These are phyloP conservation scores for Cydia amplana DNA, from an alignment of 1,140 invertebrate genomes.

Conservation along the genomic window DNA sequence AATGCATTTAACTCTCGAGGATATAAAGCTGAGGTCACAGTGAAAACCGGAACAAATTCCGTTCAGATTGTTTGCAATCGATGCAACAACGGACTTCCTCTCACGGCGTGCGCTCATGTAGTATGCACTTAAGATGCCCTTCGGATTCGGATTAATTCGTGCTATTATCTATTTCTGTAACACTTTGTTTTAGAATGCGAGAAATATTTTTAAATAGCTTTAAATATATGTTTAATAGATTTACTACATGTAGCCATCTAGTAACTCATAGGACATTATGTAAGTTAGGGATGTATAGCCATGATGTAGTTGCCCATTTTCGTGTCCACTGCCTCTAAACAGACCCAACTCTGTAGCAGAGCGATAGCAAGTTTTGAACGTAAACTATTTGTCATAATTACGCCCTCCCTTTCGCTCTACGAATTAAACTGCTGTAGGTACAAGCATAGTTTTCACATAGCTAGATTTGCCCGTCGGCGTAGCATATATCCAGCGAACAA, in stretches of 20 bases:
- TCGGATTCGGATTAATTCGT: conserved; percentile 7
- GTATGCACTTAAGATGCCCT: conserved; percentile 11
- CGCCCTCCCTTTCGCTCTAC: neutral
- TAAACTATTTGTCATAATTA: neutral
- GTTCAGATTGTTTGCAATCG: conserved; percentile 8
- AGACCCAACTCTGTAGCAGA: no score
- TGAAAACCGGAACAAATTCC: conserved; percentile 18
- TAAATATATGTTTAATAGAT: no score
- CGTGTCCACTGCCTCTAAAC: no score
- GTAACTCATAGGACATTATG: no score
- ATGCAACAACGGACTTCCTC: conserved; percentile 12
- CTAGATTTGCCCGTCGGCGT: neutral
- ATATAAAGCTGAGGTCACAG: neutral
- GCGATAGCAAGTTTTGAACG: neutral
- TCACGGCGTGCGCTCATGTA: neutral
- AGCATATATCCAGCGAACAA: no score
- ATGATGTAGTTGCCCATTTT: no score
- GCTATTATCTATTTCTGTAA: no score
- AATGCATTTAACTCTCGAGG: conserved; percentile 23
- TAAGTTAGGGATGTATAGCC: no score
- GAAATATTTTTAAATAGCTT: no score
- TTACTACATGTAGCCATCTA: no score
- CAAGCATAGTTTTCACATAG: neutral
- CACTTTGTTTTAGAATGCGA: no score
- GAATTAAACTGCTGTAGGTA: conserved; percentile 1